phyloP scores from a whole-genome alignment of 2,113 vertebrate species.

The Egretta garzetta region DNA sequence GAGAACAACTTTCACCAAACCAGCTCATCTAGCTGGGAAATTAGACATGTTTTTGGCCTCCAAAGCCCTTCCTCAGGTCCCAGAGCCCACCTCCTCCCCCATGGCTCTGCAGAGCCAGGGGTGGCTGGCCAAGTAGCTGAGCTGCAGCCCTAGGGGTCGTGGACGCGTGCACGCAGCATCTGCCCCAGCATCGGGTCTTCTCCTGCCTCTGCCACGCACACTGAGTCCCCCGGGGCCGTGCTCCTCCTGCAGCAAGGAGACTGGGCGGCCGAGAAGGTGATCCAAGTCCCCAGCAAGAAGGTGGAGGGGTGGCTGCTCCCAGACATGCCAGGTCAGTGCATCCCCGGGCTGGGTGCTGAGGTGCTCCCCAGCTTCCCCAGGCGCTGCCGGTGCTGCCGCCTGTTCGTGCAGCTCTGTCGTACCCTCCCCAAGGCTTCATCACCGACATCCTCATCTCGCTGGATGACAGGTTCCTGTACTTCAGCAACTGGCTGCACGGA shows the following conservation, averaged over 20 bases:
- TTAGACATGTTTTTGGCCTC: background rate
- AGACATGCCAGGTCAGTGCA: slow-evolving; percentile 85
- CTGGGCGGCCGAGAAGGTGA: slow-evolving; percentile 89
- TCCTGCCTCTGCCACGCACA: rapidly evolving
- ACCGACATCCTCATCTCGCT: slow-evolving; percentile 92
- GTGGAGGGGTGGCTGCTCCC: slow-evolving; percentile 90
- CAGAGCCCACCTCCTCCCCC: background rate
- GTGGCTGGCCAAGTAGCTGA: background rate
- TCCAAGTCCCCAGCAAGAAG: slow-evolving; percentile 89
- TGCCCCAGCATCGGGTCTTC: rapidly evolving
- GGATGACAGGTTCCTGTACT: slow-evolving; percentile 90
- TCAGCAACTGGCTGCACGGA: slow-evolving; percentile 93
- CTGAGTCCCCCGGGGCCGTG: background rate
- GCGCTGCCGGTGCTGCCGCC: rapidly evolving
- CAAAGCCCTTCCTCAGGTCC: background rate
- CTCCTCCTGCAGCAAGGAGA: slow-evolving; percentile 73
- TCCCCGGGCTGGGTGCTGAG: rapidly evolving
- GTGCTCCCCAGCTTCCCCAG: background rate
- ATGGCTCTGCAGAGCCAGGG: background rate
- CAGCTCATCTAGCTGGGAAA: background rate
- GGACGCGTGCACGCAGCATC: rapidly evolving
- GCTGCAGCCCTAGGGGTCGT: background rate
- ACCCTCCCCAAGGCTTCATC: slow-evolving; percentile 81
- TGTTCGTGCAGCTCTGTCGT: background rate
- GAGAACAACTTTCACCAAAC: background rate